Evolutionary conservation across 1,140 invertebrate species (phyloP), one percentile per base, ranked within the genome.

Genomic region (Halesus radiatus): DNA sequence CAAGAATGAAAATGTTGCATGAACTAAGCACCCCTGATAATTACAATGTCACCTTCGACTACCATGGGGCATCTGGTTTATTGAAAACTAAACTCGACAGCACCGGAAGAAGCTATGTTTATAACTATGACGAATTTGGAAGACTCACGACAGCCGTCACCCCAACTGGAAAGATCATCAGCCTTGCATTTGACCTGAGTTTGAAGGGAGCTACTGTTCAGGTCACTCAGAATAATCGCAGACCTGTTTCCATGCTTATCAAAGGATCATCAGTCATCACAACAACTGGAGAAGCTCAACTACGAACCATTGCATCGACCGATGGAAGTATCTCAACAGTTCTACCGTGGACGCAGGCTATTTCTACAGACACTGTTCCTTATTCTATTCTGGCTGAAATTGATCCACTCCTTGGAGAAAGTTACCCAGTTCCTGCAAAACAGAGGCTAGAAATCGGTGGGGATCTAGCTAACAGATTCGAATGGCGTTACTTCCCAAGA

Each of bases 41-140:
- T 88, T 96, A 96, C 84, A 97, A 97, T 84, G 93, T 96, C 0
- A 97, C 96, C 0, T 98, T 98, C 86, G 96, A 97, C 81, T 99
- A 99, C 87, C 94, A 98, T 83, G 94, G 95, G 2, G 94, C 95
- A 0, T 96, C 94, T 3, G 98, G 97, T 0, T 88, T 99, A 23
- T 86, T 99, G 13, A 95, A 96, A 84, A 95, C 95, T 0, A 96
- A 97, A 86, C 90, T 96, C 53, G 96, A 98, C 85, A 96, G 96
- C 37, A 96, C 96, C 4, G 98, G 97, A 3, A 91, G 96, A 75
- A 96, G 96, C 73, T 98, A 96, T 85, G 95, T 98, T 1, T 99
- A 99, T 87, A 95, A 96, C 85, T 99, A 98, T 85, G 97, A 99
- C 85, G 95, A 96, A 85, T 98, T 98, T 87, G 98, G 98, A 15